Percentiles rank a stretch among this genome's conserved stretches.
phyloP scores from a whole-genome alignment of 2,113 vertebrate species.

The Nanorana parkeri region DNA sequence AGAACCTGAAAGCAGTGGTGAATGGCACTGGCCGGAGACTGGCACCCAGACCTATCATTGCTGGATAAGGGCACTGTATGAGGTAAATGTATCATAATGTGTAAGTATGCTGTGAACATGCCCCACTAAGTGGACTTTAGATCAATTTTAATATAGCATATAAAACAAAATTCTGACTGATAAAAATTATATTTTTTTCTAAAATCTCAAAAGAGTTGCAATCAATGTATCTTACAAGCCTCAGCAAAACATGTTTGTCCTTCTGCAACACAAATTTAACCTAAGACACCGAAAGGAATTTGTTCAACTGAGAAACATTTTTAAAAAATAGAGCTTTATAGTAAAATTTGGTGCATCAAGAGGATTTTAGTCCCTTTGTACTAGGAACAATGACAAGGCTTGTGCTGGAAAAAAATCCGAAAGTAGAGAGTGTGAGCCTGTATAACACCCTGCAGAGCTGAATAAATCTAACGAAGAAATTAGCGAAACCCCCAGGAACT shows the following conservation, averaged over 20 bases:
- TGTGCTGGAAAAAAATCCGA: constrained; percentile 27
- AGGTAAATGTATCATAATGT: too few relatives aligned
- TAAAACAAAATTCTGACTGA: too few relatives aligned
- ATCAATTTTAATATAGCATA: too few relatives aligned
- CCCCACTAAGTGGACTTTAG: too few relatives aligned
- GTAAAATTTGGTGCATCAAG: constrained; percentile 39
- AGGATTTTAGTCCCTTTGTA: constrained; percentile 47
- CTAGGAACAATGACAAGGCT: constrained; percentile 39
- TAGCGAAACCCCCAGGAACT: constrained; percentile 40
- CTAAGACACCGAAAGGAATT: constrained; percentile 8
- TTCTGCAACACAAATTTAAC: neutral
- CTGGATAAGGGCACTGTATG: too few relatives aligned
- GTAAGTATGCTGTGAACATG: too few relatives aligned
- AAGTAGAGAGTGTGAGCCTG: constrained; percentile 44
- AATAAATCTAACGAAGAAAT: constrained; percentile 50
- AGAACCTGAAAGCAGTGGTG: too few relatives aligned
- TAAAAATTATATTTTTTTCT: too few relatives aligned
- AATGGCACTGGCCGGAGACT: too few relatives aligned
- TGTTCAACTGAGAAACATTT: neutral
- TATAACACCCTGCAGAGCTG: constrained; percentile 53
- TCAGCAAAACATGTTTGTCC: neutral
- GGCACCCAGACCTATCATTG: too few relatives aligned
- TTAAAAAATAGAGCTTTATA: constrained; percentile 18
- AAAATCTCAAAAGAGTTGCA: too few relatives aligned
- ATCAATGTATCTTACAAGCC: too few relatives aligned